These are phyloP conservation scores for Chrosomus eos DNA, from an alignment of 2,797 vertebrate genomes.

Conservation along the genomic window DNA sequence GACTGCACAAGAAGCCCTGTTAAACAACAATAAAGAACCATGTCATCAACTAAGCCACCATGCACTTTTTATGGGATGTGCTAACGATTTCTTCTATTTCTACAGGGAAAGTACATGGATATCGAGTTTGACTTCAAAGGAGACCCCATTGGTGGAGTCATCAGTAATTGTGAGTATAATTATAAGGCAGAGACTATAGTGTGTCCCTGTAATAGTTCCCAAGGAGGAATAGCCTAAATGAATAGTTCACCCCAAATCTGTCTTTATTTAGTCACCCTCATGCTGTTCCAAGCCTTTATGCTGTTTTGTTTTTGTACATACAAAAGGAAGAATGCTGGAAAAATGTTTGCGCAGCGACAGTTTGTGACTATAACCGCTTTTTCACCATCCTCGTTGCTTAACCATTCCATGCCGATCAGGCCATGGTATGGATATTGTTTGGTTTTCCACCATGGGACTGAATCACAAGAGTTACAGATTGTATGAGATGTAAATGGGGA, in stretches of 20 bases:
- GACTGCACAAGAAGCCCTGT: slow-evolving; percentile 12
- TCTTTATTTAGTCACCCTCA: background rate
- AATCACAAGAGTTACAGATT: background rate
- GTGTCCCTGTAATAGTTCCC: background rate
- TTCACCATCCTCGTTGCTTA: background rate
- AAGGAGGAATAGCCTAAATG: background rate
- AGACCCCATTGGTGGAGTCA: slow-evolving; percentile 96
- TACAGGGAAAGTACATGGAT: slow-evolving; percentile 99
- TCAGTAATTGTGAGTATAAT: slow-evolving; percentile 97
- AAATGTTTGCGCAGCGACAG: background rate
- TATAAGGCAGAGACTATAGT: slow-evolving; percentile 36
- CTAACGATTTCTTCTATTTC: slow-evolving; percentile 63
- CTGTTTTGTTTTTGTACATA: no score
- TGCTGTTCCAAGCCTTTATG: background rate
- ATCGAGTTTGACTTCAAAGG: slow-evolving; percentile 99
- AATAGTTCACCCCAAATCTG: background rate
- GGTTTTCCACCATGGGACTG: background rate
- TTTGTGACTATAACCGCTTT: background rate
- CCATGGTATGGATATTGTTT: background rate
- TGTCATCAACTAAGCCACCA: background rate
- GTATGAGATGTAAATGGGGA: background rate
- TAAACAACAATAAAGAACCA: slow-evolving; percentile 11
- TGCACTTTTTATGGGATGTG: slow-evolving; percentile 4
- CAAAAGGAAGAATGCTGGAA: background rate
- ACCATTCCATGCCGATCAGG: background rate